Conservation (phyloP, 2,888 invertebrate species). For the Leucophenga montana region DNA sequence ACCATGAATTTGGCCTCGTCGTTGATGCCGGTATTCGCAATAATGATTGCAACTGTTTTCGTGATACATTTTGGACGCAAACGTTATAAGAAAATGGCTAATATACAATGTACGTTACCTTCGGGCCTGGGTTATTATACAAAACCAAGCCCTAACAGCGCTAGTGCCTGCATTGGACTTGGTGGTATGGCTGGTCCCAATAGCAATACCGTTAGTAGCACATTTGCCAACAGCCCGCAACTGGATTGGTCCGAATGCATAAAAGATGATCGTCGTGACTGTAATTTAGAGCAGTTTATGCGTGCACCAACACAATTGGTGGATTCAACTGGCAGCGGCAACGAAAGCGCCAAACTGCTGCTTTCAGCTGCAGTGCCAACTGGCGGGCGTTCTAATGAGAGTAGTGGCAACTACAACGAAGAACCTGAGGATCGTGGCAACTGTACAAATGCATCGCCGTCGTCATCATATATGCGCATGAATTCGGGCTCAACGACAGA, state of each 20-base stretch:
- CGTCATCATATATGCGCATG: conserved; percentile 8
- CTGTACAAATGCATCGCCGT: not conserved
- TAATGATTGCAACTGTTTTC: conserved; percentile 39
- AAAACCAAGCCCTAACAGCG: conserved; percentile 49
- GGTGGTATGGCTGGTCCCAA: conserved; percentile 20
- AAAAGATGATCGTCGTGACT: conserved; percentile 27
- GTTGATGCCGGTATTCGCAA: conserved; percentile 7
- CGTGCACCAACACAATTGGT: conserved; percentile 33
- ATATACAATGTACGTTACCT: conserved; percentile 65
- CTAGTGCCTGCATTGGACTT: not conserved
- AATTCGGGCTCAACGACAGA: conserved; percentile 14
- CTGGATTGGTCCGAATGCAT: conserved; percentile 7
- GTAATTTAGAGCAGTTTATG: conserved; percentile 38
- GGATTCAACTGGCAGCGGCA: conserved; percentile 52
- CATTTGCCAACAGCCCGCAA: conserved; percentile 29
- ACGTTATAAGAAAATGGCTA: conserved; percentile 68
- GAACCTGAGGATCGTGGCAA: conserved; percentile 1
- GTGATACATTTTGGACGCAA: conserved; percentile 54
- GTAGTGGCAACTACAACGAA: conserved; percentile 28
- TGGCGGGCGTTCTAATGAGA: conserved; percentile 34
- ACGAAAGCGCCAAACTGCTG: conserved; percentile 55
- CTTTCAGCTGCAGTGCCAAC: conserved; percentile 38
- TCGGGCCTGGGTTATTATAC: conserved; percentile 62
- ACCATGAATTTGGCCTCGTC: conserved; percentile 12
- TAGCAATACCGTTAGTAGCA: conserved; percentile 38